Percentiles rank a stretch among this genome's conserved stretches.
These are phyloP conservation scores for Vanessa cardui DNA, from an alignment of 2,888 invertebrate genomes.

Conservation along the genomic window DNA sequence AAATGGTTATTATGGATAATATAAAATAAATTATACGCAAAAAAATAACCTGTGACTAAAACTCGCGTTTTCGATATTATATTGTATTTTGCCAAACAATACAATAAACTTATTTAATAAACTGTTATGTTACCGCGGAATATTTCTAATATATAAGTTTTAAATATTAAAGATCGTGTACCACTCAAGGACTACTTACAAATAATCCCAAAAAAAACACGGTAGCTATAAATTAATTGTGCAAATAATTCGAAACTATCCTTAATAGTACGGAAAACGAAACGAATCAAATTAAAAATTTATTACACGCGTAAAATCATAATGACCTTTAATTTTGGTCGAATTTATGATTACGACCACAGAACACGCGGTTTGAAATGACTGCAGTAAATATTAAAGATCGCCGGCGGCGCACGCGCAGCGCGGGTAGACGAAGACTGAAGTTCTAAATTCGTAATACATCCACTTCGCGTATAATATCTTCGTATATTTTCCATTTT, in stretches of 20 bases:
- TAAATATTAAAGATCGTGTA: slow-evolving; percentile 8
- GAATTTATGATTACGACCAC: slow-evolving; percentile 14
- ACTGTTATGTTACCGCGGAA: slow-evolving; percentile 3
- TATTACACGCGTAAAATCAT: slow-evolving; percentile 7
- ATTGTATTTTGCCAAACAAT: slow-evolving; percentile 21
- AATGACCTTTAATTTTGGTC: slow-evolving; percentile 9
- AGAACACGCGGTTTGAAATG: slow-evolving; percentile 24
- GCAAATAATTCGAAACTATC: slow-evolving; percentile 11
- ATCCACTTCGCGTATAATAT: slow-evolving; percentile 71
- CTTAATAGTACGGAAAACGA: slow-evolving; percentile 17
- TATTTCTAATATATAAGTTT: background rate
- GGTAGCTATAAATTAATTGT: slow-evolving; percentile 9
- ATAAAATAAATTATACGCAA: background rate
- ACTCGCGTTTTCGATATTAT: background rate
- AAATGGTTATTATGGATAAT: too few species aligned
- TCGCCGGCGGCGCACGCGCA: slow-evolving; percentile 65
- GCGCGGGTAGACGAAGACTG: slow-evolving; percentile 67
- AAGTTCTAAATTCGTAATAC: slow-evolving; percentile 77
- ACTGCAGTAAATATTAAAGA: slow-evolving; percentile 20
- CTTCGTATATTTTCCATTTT: slow-evolving; percentile 76
- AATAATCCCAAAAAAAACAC: slow-evolving; percentile 14
- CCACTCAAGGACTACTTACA: slow-evolving; percentile 28
- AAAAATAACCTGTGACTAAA: too few species aligned
- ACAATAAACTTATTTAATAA: background rate
- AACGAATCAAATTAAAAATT: slow-evolving; percentile 5